phyloP scores from a whole-genome alignment of 2,888 invertebrate species.

The Stictocephala bisonia region DNA sequence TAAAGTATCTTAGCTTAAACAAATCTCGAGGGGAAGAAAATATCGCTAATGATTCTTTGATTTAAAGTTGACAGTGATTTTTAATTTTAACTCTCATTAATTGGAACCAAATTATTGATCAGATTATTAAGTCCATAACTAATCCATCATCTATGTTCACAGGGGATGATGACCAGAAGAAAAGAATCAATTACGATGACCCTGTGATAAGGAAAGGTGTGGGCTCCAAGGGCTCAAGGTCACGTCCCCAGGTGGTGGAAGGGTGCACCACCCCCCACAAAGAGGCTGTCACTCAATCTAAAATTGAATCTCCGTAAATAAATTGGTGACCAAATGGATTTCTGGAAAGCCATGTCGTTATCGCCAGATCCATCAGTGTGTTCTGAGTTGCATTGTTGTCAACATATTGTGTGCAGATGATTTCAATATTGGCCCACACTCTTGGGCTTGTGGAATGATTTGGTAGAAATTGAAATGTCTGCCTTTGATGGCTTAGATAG shows the following conservation, averaged over 20 bases:
- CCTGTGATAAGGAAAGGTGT: no score
- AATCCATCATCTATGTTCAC: no score
- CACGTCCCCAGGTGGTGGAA: constrained; percentile 23
- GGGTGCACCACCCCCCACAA: constrained; percentile 7
- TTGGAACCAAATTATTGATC: no score
- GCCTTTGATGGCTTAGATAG: no score
- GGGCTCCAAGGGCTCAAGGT: neutral
- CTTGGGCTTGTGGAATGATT: neutral
- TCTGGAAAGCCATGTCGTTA: constrained; percentile 38
- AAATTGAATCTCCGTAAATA: constrained; percentile 42
- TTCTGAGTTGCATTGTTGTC: constrained; percentile 24
- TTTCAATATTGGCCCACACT: constrained; percentile 18
- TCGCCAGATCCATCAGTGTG: constrained; percentile 26
- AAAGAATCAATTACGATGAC: no score
- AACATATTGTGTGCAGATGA: constrained; percentile 35
- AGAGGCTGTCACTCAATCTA: constrained; percentile 40
- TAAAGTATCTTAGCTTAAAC: no score
- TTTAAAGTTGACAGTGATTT: no score
- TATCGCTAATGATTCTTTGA: no score
- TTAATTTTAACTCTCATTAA: no score
- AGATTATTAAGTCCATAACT: no score
- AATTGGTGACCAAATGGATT: constrained; percentile 42
- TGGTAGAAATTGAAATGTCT: neutral
- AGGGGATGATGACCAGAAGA: no score
- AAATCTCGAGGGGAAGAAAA: no score